These are phyloP conservation scores for Drosophila anomelani DNA, from an alignment of 2,888 invertebrate genomes.

Conservation along the genomic window DNA sequence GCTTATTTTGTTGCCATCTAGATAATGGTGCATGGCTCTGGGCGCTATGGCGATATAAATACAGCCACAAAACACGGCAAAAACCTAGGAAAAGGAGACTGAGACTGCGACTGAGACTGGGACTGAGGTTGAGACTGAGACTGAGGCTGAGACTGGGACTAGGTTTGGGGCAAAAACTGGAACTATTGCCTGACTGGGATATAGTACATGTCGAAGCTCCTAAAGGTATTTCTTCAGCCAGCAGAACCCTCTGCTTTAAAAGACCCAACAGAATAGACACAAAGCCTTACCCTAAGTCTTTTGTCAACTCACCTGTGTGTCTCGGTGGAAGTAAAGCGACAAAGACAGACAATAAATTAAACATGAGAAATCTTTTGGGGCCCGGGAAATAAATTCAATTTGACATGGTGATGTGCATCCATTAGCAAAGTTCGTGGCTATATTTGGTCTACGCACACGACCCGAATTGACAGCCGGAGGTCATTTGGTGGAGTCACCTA, in stretches of 20 bases:
- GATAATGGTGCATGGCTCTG: conserved; percentile 68
- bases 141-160: not conserved
- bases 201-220: not conserved
- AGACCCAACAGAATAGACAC: not conserved
- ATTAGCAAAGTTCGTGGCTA: conserved; percentile 44
- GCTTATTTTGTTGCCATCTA: conserved; percentile 56
- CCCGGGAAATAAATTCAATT: conserved; percentile 38
- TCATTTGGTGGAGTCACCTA: conserved; percentile 54
- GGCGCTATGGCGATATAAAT: conserved; percentile 61
- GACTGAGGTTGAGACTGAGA: not conserved
- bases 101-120: not conserved
- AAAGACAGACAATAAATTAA: conserved; percentile 35
- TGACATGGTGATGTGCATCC: conserved; percentile 42
- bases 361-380: conserved; percentile 32
- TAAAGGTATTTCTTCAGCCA: not conserved
- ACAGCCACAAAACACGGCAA: conserved; percentile 28
- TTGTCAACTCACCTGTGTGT: conserved; percentile 8
- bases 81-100: not conserved
- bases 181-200: not conserved
- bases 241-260: not conserved
- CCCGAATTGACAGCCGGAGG: conserved; percentile 65
- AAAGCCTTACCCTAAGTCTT: conserved; percentile 22
- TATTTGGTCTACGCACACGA: conserved; percentile 43
- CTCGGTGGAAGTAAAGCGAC: conserved; percentile 10
- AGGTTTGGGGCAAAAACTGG: not conserved